Base-by-base conservation (phyloP, 92 coral and sea anemone genomes). In the Virgularia gustaviana region DNA sequence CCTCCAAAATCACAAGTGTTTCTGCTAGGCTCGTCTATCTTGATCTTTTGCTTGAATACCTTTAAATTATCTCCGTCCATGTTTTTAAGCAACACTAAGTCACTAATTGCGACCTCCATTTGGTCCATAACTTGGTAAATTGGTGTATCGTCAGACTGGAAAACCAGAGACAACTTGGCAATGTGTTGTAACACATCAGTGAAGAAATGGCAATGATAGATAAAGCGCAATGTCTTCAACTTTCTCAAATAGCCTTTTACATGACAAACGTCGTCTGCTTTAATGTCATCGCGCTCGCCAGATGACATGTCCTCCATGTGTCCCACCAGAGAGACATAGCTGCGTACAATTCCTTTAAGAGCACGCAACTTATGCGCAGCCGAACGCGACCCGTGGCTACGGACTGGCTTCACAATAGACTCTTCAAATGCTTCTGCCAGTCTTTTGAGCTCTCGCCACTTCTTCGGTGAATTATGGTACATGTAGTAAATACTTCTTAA, bases 291-390 rank as follows among this genome's bases (percentile, higher is more conserved):
- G 45, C 72, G 71, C 34, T 43, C 23, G 35, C 64, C 57, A n/a
- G 81, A 65, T 33, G 81, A 63, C 75, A 70, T 63, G 10, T 77
- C 81, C 58, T 77, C 75, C 2, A 77, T 34, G 27, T 49, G 42
- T 23, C 59, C 41, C 25, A 63, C 49, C 35, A 66, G 56, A 9
- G 76, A 29, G 35, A 31, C 6, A 43, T 36, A 56, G 57, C 57
- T 43, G 9, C 36, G 27, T 56, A 41, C 53, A 20, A 78, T 43
- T 19, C 61, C 76, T 60, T n/a, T 54, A 36, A 78, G 77, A 6
- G 70, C 63, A 16, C 61, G 33, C 57, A 13, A 43, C 29, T 65
- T 0, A 62, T 65, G 81, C 11, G 42, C 65, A 60, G 38, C 25
- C 75, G 75, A 77, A 16, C 81, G 18, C 27, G 75, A 37, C 9